These are phyloP conservation scores for Gasterosteus nipponicus DNA, from an alignment of 2,113 vertebrate genomes.

Conservation along the genomic window DNA sequence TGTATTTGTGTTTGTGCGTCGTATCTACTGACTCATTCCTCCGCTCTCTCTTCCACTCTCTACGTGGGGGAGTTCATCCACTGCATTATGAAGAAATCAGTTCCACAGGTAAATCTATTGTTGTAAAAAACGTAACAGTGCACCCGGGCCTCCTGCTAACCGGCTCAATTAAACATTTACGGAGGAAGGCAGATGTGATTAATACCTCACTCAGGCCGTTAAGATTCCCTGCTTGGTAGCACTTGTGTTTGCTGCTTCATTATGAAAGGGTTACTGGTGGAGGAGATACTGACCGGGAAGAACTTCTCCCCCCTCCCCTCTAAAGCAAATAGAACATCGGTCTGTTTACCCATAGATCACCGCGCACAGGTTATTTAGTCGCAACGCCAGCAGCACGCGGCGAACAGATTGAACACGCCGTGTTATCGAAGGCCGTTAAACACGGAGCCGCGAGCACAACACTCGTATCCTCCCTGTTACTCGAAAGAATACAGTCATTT, in stretches of 20 bases:
- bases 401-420: slow-evolving; percentile 32
- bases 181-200: slow-evolving; percentile 40
- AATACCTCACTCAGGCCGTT: slow-evolving; percentile 43
- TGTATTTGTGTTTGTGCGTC: not conserved
- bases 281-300: slow-evolving; percentile 24
- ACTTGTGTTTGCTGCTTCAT: slow-evolving; percentile 23
- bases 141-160: slow-evolving; percentile 21
- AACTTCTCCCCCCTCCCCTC: slow-evolving; percentile 18
- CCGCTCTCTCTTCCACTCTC: not conserved
- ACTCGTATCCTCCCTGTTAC: not conserved
- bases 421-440: slow-evolving; percentile 37
- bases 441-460: slow-evolving; percentile 17
- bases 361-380: slow-evolving; percentile 14
- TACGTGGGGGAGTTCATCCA: not conserved
- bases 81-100: slow-evolving; percentile 35
- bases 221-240: slow-evolving; percentile 36
- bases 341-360: slow-evolving; percentile 35
- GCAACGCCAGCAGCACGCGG: slow-evolving; percentile 16
- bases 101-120: slow-evolving; percentile 33
- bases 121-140: slow-evolving; percentile 32
- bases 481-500: not conserved
- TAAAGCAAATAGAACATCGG: slow-evolving; percentile 13
- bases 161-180: slow-evolving; percentile 48
- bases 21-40: slow-evolving; percentile 3
- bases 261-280: slow-evolving; percentile 42